Percentiles rank a stretch among this genome's conserved stretches.
phyloP scores from a whole-genome alignment of 2,797 vertebrate genomes.

The Falco concolor region DNA sequence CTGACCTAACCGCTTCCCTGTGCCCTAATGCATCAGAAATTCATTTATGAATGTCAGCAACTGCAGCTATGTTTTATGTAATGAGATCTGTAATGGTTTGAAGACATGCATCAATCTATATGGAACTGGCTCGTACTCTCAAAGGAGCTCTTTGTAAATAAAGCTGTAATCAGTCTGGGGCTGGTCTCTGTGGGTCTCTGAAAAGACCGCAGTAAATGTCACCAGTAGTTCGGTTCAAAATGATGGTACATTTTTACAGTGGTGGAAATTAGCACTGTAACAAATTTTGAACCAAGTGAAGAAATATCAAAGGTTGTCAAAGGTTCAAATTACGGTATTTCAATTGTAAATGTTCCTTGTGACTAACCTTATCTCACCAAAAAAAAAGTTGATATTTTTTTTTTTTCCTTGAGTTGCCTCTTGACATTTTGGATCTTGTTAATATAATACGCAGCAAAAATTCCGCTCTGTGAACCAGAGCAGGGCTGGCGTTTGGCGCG shows the following conservation, averaged over 20 bases:
- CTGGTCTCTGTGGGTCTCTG: not conserved
- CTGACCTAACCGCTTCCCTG: not conserved
- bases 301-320: slow-evolving; percentile 24
- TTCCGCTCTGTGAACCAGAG: not conserved
- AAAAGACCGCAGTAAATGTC: not conserved
- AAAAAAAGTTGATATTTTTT: too few species aligned
- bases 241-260: not conserved
- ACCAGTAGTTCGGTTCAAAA: not conserved
- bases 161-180: not conserved
- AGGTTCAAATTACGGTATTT: not conserved
- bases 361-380: not conserved
- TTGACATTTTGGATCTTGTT: not conserved
- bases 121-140: not conserved
- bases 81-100: not conserved
- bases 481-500: not conserved
- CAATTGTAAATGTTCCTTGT: not conserved
- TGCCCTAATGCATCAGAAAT: not conserved
- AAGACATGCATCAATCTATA: not conserved
- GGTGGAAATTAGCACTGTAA: not conserved
- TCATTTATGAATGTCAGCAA: not conserved
- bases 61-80: not conserved
- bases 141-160: slow-evolving; percentile 20
- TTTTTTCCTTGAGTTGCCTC: not conserved
- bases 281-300: not conserved
- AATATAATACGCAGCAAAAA: not conserved